Percentiles rank a stretch among this genome's conserved stretches.
phyloP scores from a whole-genome alignment of 2,888 invertebrate genomes.

The Eristalinus aeneus region DNA sequence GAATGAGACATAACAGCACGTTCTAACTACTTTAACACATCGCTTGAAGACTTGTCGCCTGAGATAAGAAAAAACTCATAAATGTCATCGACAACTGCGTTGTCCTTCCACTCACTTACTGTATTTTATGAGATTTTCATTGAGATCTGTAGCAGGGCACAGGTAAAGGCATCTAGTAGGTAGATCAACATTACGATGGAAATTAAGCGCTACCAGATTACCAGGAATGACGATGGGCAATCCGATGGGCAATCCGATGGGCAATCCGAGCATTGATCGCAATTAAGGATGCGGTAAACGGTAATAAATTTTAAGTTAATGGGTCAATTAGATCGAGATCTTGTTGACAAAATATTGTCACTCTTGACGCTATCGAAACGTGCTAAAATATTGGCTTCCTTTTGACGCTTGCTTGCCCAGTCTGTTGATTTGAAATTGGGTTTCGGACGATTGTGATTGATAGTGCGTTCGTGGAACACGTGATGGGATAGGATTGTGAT shows the following conservation, averaged over 20 bases:
- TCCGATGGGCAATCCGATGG: no score
- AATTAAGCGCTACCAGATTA: conserved; percentile 17
- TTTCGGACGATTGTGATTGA: neutral
- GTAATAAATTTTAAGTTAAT: conserved; percentile 67
- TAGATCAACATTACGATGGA: neutral
- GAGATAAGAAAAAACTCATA: conserved; percentile 59
- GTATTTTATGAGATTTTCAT: conserved; percentile 63
- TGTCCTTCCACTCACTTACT: conserved; percentile 49
- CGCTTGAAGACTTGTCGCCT: conserved; percentile 46
- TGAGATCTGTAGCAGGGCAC: conserved; percentile 37
- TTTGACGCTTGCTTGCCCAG: neutral
- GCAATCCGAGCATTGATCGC: neutral
- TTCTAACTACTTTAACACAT: conserved; percentile 28
- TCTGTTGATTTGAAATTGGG: neutral
- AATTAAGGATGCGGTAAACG: conserved; percentile 37
- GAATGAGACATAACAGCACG: conserved; percentile 50
- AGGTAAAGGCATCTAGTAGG: conserved; percentile 24
- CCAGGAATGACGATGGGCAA: conserved; percentile 35
- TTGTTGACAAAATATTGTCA: conserved; percentile 62
- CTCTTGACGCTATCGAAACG: conserved; percentile 24
- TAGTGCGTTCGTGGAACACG: neutral
- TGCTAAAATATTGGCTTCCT: conserved; percentile 38
- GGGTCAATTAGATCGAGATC: conserved; percentile 50
- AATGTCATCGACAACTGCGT: conserved; percentile 62
- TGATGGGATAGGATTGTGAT: neutral